Percentiles rank a stretch among this genome's conserved stretches.
phyloP scores from a whole-genome alignment of 2,888 invertebrate species.

The Polyommatus icarus region DNA sequence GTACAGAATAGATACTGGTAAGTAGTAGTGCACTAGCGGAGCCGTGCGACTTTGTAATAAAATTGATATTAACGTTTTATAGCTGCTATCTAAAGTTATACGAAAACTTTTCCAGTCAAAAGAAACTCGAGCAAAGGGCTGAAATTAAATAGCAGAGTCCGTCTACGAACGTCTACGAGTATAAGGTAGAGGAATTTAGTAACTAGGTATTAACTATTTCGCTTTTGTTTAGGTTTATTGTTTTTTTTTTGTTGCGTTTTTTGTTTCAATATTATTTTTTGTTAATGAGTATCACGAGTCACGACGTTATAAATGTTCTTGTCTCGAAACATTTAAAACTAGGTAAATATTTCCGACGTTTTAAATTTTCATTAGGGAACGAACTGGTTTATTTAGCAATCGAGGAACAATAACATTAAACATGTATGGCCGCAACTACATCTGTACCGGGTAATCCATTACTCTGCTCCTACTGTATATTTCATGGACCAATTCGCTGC shows the following conservation, averaged over 20 bases:
- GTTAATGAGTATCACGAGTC: too few species aligned
- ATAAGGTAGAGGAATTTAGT: constrained; percentile 4
- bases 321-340: neutral
- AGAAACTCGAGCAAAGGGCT: constrained; percentile 6
- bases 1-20: constrained; percentile 1
- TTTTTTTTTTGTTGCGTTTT: neutral
- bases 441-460: constrained; percentile 10
- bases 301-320: too few species aligned
- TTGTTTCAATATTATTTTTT: too few species aligned
- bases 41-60: constrained; percentile 21
- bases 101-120: constrained; percentile 13
- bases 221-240: neutral
- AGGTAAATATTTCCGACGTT: neutral
- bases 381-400: constrained; percentile 2
- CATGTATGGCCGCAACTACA: neutral
- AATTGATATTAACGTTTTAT: constrained; percentile 16
- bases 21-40: constrained; percentile 4
- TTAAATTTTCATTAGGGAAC: neutral
- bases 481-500: constrained; percentile 26
- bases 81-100: neutral
- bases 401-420: constrained; percentile 14
- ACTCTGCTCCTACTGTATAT: constrained; percentile 17
- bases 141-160: constrained; percentile 8
- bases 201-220: neutral
- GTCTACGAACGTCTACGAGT: neutral